These are phyloP conservation scores for Brachypterus glaber DNA, from an alignment of 2,888 invertebrate genomes.

Conservation along the genomic window DNA sequence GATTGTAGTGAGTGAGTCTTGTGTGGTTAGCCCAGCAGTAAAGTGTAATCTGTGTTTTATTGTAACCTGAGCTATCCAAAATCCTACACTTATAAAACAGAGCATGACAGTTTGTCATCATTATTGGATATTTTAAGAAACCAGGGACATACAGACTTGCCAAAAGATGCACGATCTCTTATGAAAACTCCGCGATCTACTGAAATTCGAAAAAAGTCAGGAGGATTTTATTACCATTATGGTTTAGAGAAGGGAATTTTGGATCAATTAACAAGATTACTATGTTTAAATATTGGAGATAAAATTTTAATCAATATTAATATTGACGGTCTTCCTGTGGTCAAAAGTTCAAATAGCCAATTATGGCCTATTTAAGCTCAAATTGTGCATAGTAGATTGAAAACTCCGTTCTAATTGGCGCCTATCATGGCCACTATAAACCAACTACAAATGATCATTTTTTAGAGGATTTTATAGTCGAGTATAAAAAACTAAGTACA, in stretches of 20 bases:
- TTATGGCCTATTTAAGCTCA: constrained; percentile 12
- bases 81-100: too few species aligned
- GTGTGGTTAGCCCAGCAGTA: too few species aligned
- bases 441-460: constrained; percentile 14
- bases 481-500: constrained; percentile 8
- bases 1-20: too few species aligned
- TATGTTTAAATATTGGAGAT: not conserved
- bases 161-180: constrained; percentile 13
- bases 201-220: constrained; percentile 3
- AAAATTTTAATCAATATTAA: constrained; percentile 12
- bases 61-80: too few species aligned
- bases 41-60: too few species aligned
- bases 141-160: constrained; percentile 7
- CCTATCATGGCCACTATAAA: constrained; percentile 17
- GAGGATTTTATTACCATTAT: constrained; percentile 16
- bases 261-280: constrained; percentile 3
- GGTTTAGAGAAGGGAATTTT: constrained; percentile 10
- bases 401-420: constrained; percentile 12
- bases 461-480: constrained; percentile 14
- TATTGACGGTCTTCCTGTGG: constrained; percentile 15
- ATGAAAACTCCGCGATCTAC: constrained; percentile 12
- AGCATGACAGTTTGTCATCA: too few species aligned
- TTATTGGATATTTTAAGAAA: too few species aligned
- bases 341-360: constrained; percentile 16
- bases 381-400: constrained; percentile 7